Conservation (phyloP, 2,888 invertebrate species). For the Elmis aenea region DNA sequence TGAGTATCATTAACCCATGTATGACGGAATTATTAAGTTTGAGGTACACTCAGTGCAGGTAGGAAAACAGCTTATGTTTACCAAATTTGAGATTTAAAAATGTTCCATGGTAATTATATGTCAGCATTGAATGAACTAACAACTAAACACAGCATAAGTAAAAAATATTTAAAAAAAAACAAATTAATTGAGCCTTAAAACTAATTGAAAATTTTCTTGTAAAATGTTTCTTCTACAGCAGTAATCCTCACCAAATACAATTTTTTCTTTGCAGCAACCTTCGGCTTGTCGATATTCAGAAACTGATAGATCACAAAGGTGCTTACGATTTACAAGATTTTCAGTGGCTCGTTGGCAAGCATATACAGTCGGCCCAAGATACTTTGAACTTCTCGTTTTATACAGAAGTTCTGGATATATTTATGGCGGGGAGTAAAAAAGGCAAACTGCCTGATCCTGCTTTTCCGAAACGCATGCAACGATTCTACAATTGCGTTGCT, state of each 20-base stretch:
- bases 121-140: too few relatives aligned
- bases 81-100: too few relatives aligned
- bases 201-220: neutral
- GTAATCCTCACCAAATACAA: neutral
- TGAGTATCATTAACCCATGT: conserved; percentile 77
- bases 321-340: conserved; percentile 68
- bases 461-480: conserved; percentile 60
- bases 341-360: conserved; percentile 50
- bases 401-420: conserved; percentile 58
- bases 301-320: conserved; percentile 54
- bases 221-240: neutral
- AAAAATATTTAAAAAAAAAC: neutral
- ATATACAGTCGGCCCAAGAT: conserved; percentile 64
- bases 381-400: conserved; percentile 64
- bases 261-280: conserved; percentile 9
- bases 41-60: conserved; percentile 77
- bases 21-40: conserved; percentile 73
- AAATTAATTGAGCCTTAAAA: neutral
- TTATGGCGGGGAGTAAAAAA: conserved; percentile 62
- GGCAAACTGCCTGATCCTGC: conserved; percentile 63
- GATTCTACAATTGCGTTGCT: conserved; percentile 80
- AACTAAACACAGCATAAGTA: neutral
- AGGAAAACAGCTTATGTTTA: conserved; percentile 33
- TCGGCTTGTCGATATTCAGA: conserved; percentile 56
- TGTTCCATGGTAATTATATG: too few relatives aligned